These are phyloP conservation scores for Rhineura floridana DNA, from an alignment of 2,113 vertebrate species.

Conservation along the genomic window DNA sequence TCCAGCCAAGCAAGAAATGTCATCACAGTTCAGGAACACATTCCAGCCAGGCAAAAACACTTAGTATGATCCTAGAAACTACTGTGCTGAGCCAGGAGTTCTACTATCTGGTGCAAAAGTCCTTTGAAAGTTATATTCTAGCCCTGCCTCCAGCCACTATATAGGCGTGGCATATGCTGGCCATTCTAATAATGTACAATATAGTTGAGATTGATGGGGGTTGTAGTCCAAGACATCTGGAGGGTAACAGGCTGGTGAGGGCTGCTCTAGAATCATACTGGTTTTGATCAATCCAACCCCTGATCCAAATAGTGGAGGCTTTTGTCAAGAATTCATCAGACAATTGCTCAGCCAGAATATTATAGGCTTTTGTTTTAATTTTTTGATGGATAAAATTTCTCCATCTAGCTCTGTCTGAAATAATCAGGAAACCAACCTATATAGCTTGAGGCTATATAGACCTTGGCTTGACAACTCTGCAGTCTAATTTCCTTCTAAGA, in stretches of 20 bases:
- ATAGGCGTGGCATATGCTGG: not conserved
- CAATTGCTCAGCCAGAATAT: not conserved
- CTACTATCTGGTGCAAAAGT: not conserved
- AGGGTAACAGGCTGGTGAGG: no score
- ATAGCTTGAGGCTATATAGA: slow-evolving; percentile 16
- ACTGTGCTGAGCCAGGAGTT: no score
- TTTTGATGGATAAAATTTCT: not conserved
- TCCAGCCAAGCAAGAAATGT: no score
- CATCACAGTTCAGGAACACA: no score
- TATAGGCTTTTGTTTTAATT: not conserved
- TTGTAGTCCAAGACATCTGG: no score
- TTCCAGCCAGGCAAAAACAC: no score
- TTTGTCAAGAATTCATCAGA: not conserved
- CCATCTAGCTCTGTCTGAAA: not conserved
- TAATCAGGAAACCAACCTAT: slow-evolving; percentile 28
- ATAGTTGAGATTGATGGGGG: not conserved
- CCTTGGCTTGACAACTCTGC: not conserved
- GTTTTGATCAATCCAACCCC: not conserved
- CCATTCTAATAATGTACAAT: not conserved
- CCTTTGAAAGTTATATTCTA: not conserved
- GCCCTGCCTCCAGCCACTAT: not conserved
- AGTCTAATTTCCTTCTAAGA: slow-evolving; percentile 11
- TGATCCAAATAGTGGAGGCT: not conserved
- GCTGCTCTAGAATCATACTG: rapidly evolving
- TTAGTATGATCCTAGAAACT: no score